phyloP scores from a whole-genome alignment of 2,888 invertebrate genomes.

The Griposia aprilina region DNA sequence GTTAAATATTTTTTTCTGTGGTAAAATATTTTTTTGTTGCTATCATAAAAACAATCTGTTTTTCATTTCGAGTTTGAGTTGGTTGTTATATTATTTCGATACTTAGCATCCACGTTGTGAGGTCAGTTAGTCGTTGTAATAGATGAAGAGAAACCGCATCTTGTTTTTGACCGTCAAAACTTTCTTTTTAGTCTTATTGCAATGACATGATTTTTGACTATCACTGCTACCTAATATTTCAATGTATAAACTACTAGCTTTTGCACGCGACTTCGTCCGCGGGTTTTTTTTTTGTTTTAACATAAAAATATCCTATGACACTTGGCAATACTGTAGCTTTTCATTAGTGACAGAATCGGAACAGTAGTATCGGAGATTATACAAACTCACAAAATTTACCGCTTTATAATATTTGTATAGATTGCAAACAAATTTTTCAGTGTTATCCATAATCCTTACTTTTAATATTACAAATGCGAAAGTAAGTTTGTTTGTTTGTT shows the following conservation, averaged over 20 bases:
- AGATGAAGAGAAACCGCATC: slow-evolving; percentile 49
- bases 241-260: slow-evolving; percentile 7
- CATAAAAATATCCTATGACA: neutral
- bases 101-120: slow-evolving; percentile 1
- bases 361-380: neutral
- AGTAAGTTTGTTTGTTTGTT: no score
- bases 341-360: neutral
- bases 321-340: neutral
- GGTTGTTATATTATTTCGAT: slow-evolving; percentile 5
- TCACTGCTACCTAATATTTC: slow-evolving; percentile 34
- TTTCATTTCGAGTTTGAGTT: neutral
- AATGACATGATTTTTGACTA: slow-evolving; percentile 23
- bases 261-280: neutral
- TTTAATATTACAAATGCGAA: no score
- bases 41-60: neutral
- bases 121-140: slow-evolving; percentile 39
- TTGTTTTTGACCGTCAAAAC: slow-evolving; percentile 31
- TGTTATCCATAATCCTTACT: no score
- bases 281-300: neutral
- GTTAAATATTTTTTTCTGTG: neutral
- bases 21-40: neutral
- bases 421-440: neutral
- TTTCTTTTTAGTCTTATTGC: slow-evolving; percentile 55
- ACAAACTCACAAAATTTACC: neutral
- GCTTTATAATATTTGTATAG: neutral